These are phyloP conservation scores for Platycercus adscitus DNA, from an alignment of 2,113 vertebrate species.

Conservation along the genomic window DNA sequence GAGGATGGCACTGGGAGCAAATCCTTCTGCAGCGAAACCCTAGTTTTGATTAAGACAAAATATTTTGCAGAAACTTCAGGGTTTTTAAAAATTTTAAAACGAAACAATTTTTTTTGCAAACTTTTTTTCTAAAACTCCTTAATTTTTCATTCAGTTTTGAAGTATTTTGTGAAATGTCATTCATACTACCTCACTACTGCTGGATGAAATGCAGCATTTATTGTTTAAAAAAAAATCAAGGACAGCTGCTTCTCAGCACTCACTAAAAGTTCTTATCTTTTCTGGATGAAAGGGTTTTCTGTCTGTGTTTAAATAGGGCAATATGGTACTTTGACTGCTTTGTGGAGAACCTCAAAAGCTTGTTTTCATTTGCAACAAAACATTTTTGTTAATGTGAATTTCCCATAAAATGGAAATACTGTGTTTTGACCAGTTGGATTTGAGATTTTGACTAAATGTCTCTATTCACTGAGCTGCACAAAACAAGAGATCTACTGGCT, in stretches of 20 bases:
- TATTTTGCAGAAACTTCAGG: neutral
- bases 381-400: neutral
- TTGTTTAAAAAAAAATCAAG: neutral
- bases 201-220: neutral
- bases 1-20: neutral
- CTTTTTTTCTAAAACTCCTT: neutral
- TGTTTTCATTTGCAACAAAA: neutral
- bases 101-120: no score
- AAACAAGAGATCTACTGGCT: neutral
- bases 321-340: neutral
- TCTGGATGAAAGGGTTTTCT: neutral
- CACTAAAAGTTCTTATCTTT: neutral
- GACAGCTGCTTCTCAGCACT: neutral
- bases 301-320: neutral
- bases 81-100: neutral
- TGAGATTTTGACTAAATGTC: neutral
- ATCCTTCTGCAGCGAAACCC: neutral
- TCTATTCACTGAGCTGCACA: rapidly evolving
- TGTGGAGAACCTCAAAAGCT: neutral
- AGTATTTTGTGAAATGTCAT: neutral
- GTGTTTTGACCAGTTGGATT: neutral
- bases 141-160: neutral
- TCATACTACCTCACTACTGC: neutral
- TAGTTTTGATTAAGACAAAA: neutral
- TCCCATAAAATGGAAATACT: neutral